These are phyloP conservation scores for Galbula dea DNA, from an alignment of 2,113 vertebrate species.

Conservation along the genomic window DNA sequence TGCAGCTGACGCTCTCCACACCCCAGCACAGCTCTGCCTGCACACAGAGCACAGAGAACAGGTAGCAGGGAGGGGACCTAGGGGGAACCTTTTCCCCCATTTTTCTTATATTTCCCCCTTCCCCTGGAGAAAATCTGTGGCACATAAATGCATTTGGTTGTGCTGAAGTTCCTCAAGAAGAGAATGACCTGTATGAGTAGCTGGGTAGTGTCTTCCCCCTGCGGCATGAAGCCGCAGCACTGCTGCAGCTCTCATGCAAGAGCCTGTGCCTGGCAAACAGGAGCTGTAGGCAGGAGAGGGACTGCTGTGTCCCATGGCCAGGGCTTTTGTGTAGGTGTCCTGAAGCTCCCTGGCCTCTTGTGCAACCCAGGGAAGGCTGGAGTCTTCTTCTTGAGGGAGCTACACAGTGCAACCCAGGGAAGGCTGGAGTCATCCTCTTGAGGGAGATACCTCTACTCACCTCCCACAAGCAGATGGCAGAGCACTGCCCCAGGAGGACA, in stretches of 20 bases:
- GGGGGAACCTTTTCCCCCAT: accelerated
- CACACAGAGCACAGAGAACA: neutral
- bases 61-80: neutral
- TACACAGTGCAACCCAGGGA: neutral
- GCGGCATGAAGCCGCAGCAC: accelerated
- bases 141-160: neutral
- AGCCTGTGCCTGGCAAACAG: neutral
- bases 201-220: neutral
- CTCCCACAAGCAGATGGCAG: accelerated
- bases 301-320: accelerated
- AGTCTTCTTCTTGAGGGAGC: neutral
- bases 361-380: neutral
- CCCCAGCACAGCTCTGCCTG: neutral
- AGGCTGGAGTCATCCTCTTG: neutral
- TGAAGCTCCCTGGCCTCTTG: neutral
- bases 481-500: neutral
- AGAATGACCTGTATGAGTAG: neutral
- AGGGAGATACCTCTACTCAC: neutral
- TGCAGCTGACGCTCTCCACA: accelerated
- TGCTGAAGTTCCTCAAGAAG: neutral
- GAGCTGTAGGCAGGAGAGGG: neutral
- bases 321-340: neutral
- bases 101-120: neutral
- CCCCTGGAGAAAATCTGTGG: neutral
- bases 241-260: neutral